Evolutionary conservation across 2,797 vertebrate genomes (phyloP).

Genomic region (Cichlasoma orientale): DNA sequence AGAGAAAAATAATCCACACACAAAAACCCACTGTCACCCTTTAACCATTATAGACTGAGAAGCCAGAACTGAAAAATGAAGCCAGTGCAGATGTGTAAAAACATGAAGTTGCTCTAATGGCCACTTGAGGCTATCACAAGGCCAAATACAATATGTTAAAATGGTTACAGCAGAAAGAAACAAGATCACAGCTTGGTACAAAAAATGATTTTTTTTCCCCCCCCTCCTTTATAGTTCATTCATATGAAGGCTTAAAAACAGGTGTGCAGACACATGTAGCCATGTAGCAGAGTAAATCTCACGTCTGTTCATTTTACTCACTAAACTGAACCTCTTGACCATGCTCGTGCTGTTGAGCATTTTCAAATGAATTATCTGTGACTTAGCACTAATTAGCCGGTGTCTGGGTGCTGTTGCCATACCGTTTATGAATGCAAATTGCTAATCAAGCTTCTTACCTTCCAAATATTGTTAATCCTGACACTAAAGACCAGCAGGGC

Average conservation of each 20-base stretch:
- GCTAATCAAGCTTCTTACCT: neutral
- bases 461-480: neutral
- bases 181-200: too few species aligned
- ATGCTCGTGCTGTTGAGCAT: neutral
- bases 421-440: neutral
- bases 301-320: neutral
- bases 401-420: too few species aligned
- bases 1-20: neutral
- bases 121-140: too few species aligned
- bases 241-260: neutral
- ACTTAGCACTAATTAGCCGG: neutral
- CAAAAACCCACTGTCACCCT: neutral
- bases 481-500: neutral
- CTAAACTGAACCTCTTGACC: neutral
- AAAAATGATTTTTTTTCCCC: too few species aligned
- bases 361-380: neutral
- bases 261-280: neutral
- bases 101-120: neutral
- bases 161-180: too few species aligned
- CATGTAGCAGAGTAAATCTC: neutral
- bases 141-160: too few species aligned
- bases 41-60: neutral
- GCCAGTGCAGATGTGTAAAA: neutral
- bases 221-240: neutral
- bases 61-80: neutral